Base-by-base conservation (phyloP, 2,888 invertebrate genomes). In the Drosophila diplacantha region DNA sequence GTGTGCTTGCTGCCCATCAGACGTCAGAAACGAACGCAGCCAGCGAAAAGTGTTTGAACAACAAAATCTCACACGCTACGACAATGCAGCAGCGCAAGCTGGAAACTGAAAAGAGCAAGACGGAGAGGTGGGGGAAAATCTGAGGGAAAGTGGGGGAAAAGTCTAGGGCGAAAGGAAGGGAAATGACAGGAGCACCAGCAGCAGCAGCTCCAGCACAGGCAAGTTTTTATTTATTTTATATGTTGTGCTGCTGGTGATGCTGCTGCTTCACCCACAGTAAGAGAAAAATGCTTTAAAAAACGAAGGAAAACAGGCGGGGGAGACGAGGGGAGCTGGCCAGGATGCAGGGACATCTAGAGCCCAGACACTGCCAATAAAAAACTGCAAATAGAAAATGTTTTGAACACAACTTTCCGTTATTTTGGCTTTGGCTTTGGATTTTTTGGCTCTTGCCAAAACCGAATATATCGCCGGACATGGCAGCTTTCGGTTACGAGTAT, bases 311-410 rank as follows among this genome's bases (percentile, higher is more conserved):
- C 18, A 18, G 20, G 31, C 20, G 29, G 6, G 18, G n/a, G 9
- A 9, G 20, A 22, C 3, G 14, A 7, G 14, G 2, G 12, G n/a
- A 24, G 50, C 29, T 26, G 14, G 47, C 29, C 12, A 54, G 43
- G 35, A 55, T 55, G 20, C 53, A 53, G 54, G 54, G 35, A 53
- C 29, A 31, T 20, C 11, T 39, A 37, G 20, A 44, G 29, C 49
- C 69, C 71, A 73, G 75, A 65, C 65, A 71, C 64, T 75, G 73
- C 73, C 78, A 79, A 79, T 79, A 81, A 81, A 83, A 83, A 79
- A 83, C 75, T 83, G 81, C 69, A 69, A 79, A 83, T 81, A 65
- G 81, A 75, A 79, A 79, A 79, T 81, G 78, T 81, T 83, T 82
- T 64, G 39, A 70, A 53, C 70, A 64, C 64, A 69, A 69, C 64